phyloP scores from a whole-genome alignment of 1,140 invertebrate genomes.

The Nasonia giraulti region DNA sequence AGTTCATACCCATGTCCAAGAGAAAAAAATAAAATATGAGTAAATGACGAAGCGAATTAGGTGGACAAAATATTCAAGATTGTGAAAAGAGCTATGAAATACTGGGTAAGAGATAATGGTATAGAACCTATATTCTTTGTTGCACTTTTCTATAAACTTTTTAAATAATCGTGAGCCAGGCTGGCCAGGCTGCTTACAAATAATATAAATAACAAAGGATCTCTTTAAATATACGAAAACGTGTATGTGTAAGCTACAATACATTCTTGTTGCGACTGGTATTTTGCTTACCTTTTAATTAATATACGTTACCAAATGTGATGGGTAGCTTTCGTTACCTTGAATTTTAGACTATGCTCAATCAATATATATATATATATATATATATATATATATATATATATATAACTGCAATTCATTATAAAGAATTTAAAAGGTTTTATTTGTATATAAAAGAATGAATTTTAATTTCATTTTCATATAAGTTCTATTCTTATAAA shows the following conservation, averaged over 20 bases:
- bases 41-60: neutral
- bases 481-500: too few relatives aligned
- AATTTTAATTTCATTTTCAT: too few relatives aligned
- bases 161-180: conserved; percentile 1
- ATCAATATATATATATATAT: too few relatives aligned
- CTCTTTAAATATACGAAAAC: neutral
- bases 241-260: neutral
- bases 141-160: conserved; percentile 16
- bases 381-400: too few relatives aligned
- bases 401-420: too few relatives aligned
- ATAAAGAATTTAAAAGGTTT: too few relatives aligned
- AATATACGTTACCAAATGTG: neutral
- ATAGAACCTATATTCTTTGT: conserved; percentile 15
- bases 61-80: neutral
- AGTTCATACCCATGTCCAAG: neutral
- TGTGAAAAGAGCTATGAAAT: neutral
- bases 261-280: conserved; percentile 13
- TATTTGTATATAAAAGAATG: too few relatives aligned
- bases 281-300: neutral
- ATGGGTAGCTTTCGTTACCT: neutral
- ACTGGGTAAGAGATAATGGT: neutral
- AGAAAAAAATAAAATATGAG: neutral
- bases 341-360: too few relatives aligned
- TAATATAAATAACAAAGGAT: neutral
- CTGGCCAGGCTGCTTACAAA: conserved; percentile 24